Conservation (phyloP, 1,140 invertebrate genomes). For the Cyphomyrmex costatus region DNA sequence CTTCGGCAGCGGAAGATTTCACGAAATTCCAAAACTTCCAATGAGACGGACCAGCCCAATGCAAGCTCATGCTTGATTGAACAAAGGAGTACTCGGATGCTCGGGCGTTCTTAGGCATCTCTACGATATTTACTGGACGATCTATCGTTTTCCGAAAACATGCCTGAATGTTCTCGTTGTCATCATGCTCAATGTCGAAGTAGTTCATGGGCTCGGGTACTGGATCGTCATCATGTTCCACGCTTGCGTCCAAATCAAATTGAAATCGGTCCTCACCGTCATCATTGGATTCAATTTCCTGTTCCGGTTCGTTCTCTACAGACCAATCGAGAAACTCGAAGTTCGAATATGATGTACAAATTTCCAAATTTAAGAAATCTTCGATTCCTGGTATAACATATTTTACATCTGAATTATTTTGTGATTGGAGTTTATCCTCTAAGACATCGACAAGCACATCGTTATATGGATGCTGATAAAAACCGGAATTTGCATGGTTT, state of each 20-base stretch:
- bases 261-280: conserved; percentile 72
- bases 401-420: not conserved
- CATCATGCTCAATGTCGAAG: conserved; percentile 69
- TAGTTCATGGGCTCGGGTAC: conserved; percentile 57
- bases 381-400: conserved; percentile 44
- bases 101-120: conserved; percentile 79
- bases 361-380: conserved; percentile 59
- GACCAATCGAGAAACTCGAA: conserved; percentile 81
- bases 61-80: conserved; percentile 87
- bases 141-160: conserved; percentile 45
- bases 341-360: conserved; percentile 71
- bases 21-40: conserved; percentile 88
- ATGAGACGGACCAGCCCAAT: conserved; percentile 92
- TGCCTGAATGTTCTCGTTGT: conserved; percentile 42
- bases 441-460: conserved; percentile 74
- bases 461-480: conserved; percentile 75
- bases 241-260: conserved; percentile 82
- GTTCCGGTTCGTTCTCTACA: conserved; percentile 70
- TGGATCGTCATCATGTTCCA: conserved; percentile 71
- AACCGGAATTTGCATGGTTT: conserved; percentile 75
- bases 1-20: not conserved
- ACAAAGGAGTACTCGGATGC: conserved; percentile 91
- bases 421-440: not conserved
- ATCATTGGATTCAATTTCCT: conserved; percentile 7
- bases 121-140: conserved; percentile 71